Evolutionary conservation across 2,888 invertebrate genomes (phyloP), one percentile per base, ranked within the genome.

Genomic region (Dasysyrphus tricinctus): DNA sequence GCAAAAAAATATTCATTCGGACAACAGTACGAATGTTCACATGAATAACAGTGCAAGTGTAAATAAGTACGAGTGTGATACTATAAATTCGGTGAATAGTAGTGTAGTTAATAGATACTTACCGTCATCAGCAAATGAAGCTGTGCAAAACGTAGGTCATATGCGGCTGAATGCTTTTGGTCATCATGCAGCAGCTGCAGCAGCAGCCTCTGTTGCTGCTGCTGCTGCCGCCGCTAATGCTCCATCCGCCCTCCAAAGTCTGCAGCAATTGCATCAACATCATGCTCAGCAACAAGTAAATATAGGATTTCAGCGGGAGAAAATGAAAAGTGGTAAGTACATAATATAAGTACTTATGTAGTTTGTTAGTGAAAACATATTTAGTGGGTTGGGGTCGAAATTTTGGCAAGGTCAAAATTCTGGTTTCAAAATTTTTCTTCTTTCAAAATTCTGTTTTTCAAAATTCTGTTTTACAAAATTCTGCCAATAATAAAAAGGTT

Each of bases 201-300:
- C 89, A 37, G 90, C 89, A 39, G 90, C 88, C 14, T 88, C 88
- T 7, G 90, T 90, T 9, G 91, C 90, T 4, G 90, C 88, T 11
- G 91, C 90, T 8, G 90, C 90, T 51, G 90, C 78, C n/a, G 89
- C 78, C 9, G 88, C 88, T 37, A 89, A 89, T 47, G 90, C 90
- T 19, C 91, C 92, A 12, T 91, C 92, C 34, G 93, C 93, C 6
- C 84, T 93, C 77, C 93, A 93, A 88, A 92, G 92, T 79, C 89
- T 92, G 8, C 93, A 93, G 75, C 93, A 93, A 79, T 86, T 93
- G 59, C 93, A 92, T 85, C 92, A 93, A 65, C 92, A 92, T 84
- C 93, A 93, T 88, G 91, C 92, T 12, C 91, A 90, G 81, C 91
- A 92, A 77, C 91, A 91, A 87, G 91, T 89, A 5, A 89, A 89